These are phyloP conservation scores for Drosophila pruinosa DNA, from an alignment of 1,140 invertebrate genomes.

Conservation along the genomic window DNA sequence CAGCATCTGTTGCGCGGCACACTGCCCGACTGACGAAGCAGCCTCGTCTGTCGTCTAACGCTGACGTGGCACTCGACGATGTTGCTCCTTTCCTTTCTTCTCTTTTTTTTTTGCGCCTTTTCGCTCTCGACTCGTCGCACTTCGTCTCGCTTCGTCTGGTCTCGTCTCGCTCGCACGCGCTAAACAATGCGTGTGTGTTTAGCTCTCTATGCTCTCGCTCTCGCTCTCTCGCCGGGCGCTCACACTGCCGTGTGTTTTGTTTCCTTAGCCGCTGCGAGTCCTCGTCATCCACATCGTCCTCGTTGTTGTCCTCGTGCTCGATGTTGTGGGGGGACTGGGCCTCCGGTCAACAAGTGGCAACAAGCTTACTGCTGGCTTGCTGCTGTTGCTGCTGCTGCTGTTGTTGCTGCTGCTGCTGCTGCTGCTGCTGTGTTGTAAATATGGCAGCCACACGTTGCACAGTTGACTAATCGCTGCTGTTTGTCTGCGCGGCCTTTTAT, in stretches of 20 bases:
- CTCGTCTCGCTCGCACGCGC: too few species aligned
- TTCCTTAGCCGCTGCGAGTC: not conserved
- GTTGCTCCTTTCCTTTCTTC: too few species aligned
- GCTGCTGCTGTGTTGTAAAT: slow-evolving; percentile 11
- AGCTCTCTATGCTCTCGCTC: not conserved
- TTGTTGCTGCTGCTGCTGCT: not conserved
- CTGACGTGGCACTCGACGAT: too few species aligned
- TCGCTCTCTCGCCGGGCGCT: not conserved
- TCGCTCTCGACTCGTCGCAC: too few species aligned
- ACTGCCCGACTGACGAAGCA: slow-evolving; percentile 58
- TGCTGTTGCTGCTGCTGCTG: slow-evolving; percentile 1
- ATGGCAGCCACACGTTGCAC: slow-evolving; percentile 41
- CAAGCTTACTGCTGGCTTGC: not conserved
- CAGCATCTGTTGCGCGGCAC: slow-evolving; percentile 74
- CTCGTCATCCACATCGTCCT: not conserved
- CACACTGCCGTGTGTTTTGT: not conserved
- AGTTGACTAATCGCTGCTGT: slow-evolving; percentile 46
- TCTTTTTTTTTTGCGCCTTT: too few species aligned
- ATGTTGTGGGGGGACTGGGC: not conserved
- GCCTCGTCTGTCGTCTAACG: slow-evolving; percentile 32
- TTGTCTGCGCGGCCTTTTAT: slow-evolving; percentile 39
- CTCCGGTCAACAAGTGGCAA: slow-evolving; percentile 73
- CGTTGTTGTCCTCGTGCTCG: not conserved
- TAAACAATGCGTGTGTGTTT: too few species aligned
- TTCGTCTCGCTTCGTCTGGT: too few species aligned